Conservation (phyloP, 2,888 invertebrate genomes). For the Ochropleura leucogaster region DNA sequence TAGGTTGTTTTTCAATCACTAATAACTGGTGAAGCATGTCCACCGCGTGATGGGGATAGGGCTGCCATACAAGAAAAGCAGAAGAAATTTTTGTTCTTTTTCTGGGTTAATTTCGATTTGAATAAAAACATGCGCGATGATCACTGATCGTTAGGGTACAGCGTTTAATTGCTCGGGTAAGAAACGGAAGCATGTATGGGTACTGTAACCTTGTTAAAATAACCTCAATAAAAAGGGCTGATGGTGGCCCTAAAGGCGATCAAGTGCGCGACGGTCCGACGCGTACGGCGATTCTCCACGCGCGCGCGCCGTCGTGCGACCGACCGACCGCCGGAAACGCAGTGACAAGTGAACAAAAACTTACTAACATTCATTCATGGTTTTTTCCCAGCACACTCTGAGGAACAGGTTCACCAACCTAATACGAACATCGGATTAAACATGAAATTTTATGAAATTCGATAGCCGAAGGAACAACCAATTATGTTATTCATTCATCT, state of each 20-base stretch:
- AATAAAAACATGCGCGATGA: background rate
- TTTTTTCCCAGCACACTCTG: constrained; percentile 78
- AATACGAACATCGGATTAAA: constrained; percentile 48
- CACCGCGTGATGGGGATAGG: constrained; percentile 70
- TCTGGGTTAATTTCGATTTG: background rate
- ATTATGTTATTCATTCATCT: constrained; percentile 26
- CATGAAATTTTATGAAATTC: constrained; percentile 16
- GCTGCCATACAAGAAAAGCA: constrained; percentile 53
- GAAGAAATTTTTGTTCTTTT: background rate
- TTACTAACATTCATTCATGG: constrained; percentile 84
- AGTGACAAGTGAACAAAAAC: constrained; percentile 90
- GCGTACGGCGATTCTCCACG: constrained; percentile 89
- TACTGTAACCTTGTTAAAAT: background rate
- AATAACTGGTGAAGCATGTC: constrained; percentile 81
- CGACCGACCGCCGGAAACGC: constrained; percentile 85
- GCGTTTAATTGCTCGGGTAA: background rate
- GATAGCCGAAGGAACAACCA: constrained; percentile 6
- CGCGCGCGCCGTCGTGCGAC: constrained; percentile 79
- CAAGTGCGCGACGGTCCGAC: constrained; percentile 80
- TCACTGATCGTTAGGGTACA: background rate
- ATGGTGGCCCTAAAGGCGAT: constrained; percentile 63
- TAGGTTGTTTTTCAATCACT: constrained; percentile 81
- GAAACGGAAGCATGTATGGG: background rate
- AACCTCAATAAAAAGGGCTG: constrained; percentile 31
- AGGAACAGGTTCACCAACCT: constrained; percentile 80